These are phyloP conservation scores for Oryzias javanicus DNA, from an alignment of 2,113 vertebrate species.

Conservation along the genomic window DNA sequence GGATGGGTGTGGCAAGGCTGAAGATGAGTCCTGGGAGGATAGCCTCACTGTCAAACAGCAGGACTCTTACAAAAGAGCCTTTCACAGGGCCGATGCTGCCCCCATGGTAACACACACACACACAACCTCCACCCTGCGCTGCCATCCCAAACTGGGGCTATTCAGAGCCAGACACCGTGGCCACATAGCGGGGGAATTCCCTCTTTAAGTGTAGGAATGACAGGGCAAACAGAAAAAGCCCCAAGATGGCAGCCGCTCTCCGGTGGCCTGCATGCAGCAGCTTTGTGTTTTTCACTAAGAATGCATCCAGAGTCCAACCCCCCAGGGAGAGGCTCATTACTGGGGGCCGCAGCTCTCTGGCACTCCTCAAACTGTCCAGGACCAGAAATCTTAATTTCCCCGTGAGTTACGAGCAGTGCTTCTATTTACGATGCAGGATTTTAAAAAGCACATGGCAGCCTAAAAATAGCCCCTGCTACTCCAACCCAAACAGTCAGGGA, in stretches of 20 bases:
- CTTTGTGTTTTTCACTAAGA: slow-evolving; percentile 26
- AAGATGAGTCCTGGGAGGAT: slow-evolving; percentile 82
- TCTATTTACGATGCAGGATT: slow-evolving; percentile 51
- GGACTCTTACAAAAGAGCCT: slow-evolving; percentile 80
- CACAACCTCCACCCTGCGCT: slow-evolving; percentile 31
- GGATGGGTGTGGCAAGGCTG: slow-evolving; percentile 73
- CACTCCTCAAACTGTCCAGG: slow-evolving; percentile 31
- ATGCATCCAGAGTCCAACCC: slow-evolving; percentile 32
- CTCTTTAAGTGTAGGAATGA: slow-evolving; percentile 68
- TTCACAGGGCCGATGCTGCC: slow-evolving; percentile 64
- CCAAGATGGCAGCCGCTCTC: slow-evolving; percentile 11
- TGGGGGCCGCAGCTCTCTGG: slow-evolving; percentile 29
- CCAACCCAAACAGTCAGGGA: slow-evolving; percentile 33
- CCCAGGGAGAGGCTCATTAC: slow-evolving; percentile 42
- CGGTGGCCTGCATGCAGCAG: not conserved
- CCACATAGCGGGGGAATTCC: slow-evolving; percentile 58
- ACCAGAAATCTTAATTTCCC: slow-evolving; percentile 50
- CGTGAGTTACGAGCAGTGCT: slow-evolving; percentile 31
- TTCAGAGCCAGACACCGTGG: slow-evolving; percentile 54
- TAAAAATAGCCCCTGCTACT: slow-evolving; percentile 55
- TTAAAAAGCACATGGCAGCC: slow-evolving; percentile 41
- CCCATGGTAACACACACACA: slow-evolving; percentile 20
- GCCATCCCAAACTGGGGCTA: slow-evolving; percentile 31
- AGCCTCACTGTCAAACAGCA: slow-evolving; percentile 80
- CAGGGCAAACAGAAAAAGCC: slow-evolving; percentile 61